Base-by-base conservation (phyloP, 2,888 invertebrate genomes). In the Tortricodes alternella region DNA sequence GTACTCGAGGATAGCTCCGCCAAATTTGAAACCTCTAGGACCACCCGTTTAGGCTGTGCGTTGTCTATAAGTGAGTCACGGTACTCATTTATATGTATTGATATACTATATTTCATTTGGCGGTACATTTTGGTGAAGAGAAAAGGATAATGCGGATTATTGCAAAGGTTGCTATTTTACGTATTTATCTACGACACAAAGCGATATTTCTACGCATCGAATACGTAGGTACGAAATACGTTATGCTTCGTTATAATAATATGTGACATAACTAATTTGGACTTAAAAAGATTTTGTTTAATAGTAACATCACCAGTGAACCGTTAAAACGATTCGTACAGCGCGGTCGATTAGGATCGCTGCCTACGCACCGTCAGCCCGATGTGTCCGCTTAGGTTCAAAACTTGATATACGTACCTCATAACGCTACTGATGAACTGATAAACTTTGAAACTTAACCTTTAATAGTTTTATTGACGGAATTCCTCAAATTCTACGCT, bases 281-380 rank as follows among this genome's bases (percentile, higher is more conserved):
- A 39, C 13, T 39, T 53, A 53, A 53, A 59, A 35, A 46, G 46
- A 29, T 35, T 44, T 13, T 23, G 59, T 56, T 39, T 63, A 60
- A 70, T 66, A 61, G 52, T 63, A 61, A 60, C 57, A 51, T 81
- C 78, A 72, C 50, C 77, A 75, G 59, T 71, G 82, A 67, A 59
- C 74, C 85, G 85, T 85, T 74, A 79, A 87, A 85, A 65, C 59
- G 64, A 70, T 75, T 67, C 65, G 57, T 68, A 83, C 85, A 78
- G 66, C 13, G 67, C 69, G 67, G 71, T 76, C 80, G 89, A 89
- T 89, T 85, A 84, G 62, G 68, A 85, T 85, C 85, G 74, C 74
- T 85, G 78, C 82, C 80, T 78, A 82, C 83, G 78, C 80, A 65
- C 76, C 83, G 86, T 86, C 89, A 82, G 80, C 66, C 70, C 76